Conservation (phyloP, 2,888 invertebrate species). For the Aradus depressus region DNA sequence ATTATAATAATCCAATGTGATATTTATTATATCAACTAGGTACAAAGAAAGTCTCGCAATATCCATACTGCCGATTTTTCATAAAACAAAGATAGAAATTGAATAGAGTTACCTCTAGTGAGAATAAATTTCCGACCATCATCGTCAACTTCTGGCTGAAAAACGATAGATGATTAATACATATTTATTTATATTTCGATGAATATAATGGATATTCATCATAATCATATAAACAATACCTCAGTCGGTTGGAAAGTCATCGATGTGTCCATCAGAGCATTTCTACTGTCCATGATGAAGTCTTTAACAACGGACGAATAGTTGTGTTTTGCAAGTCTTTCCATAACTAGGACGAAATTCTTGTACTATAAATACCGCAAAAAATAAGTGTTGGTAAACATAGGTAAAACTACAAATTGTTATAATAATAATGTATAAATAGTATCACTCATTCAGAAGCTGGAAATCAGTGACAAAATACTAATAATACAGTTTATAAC, state of each 20-base stretch:
- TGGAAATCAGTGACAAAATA: too few relatives aligned
- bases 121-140: constrained; percentile 61
- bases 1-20: neutral
- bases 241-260: constrained; percentile 50
- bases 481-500: too few relatives aligned
- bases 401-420: neutral
- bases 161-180: constrained; percentile 18
- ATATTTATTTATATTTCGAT: neutral
- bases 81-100: too few relatives aligned
- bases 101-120: constrained; percentile 49
- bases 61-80: too few relatives aligned
- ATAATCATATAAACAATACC: constrained; percentile 32
- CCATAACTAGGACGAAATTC: constrained; percentile 59
- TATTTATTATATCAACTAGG: too few relatives aligned
- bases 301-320: constrained; percentile 57
- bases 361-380: constrained; percentile 48
- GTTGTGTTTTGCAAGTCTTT: constrained; percentile 57
- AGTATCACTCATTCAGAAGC: too few relatives aligned
- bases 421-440: neutral
- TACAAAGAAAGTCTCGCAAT: too few relatives aligned
- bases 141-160: constrained; percentile 51
- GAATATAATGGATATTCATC: neutral
- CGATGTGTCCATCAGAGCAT: constrained; percentile 42
- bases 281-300: constrained; percentile 61
- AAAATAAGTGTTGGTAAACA: constrained; percentile 15